A percentile compares a stretch with the other conserved stretches of the same genome.
These are phyloP conservation scores for Drosophila birchii DNA, from an alignment of 2,888 invertebrate species.

Conservation along the genomic window DNA sequence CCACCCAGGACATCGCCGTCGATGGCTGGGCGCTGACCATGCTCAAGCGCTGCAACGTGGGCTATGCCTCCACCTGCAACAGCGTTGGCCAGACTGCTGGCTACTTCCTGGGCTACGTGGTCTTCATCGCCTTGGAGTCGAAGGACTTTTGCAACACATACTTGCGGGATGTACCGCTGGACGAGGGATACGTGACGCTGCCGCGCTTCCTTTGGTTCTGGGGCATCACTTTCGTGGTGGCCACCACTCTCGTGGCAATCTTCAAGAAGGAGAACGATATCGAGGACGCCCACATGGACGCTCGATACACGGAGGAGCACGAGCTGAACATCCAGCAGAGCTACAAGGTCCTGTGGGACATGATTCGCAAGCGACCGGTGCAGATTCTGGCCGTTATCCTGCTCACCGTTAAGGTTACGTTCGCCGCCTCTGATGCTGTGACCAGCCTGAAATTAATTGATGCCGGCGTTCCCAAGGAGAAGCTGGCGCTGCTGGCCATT, in stretches of 20 bases:
- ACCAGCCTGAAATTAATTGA: constrained; percentile 97
- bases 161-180: constrained; percentile 89
- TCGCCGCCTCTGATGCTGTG: constrained; percentile 97
- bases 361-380: constrained; percentile 93
- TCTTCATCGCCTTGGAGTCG: constrained; percentile 98
- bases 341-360: constrained; percentile 92
- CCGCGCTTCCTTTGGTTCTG: constrained; percentile 96
- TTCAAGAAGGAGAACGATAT: constrained; percentile 92
- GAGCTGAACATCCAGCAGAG: constrained; percentile 88
- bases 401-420: constrained; percentile 96
- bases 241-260: constrained; percentile 94
- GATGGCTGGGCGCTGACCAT: constrained; percentile 99
- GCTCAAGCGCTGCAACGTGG: constrained; percentile 98
- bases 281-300: constrained; percentile 81
- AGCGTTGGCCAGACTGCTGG: constrained; percentile 99
- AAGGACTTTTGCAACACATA: constrained; percentile 98
- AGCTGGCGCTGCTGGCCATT: constrained; percentile 95
- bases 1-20: constrained; percentile 99
- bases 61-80: constrained; percentile 99
- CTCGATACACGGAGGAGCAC: constrained; percentile 81
- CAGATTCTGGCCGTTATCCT: constrained; percentile 91
- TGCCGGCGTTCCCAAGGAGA: constrained; percentile 97
- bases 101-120: constrained; percentile 97
- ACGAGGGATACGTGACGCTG: constrained; percentile 90
- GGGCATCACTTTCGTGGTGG: constrained; percentile 95